Base-by-base conservation (phyloP, 1,140 invertebrate genomes). In the Megalopta genalis region DNA sequence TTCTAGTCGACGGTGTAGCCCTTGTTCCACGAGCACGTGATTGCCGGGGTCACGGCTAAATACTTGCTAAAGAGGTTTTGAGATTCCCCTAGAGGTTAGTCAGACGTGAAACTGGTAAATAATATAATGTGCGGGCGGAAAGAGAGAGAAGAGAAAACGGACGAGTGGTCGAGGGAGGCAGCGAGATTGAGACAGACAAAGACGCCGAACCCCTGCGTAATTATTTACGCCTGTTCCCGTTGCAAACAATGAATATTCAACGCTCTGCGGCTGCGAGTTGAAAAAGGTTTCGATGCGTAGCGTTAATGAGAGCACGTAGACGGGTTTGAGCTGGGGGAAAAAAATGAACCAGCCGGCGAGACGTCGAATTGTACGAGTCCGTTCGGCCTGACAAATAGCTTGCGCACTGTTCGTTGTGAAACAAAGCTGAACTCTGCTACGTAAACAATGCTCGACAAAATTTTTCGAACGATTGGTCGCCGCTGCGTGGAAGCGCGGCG, bases 161-260 rank as follows among this genome's bases (percentile, higher is more conserved):
- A 9, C 5, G 42, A 46, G 42, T 1, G 12, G 10, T 4, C 4
- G 8, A 46, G 42, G 1, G 12, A 46, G 42, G 1, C 1, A 46
- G 12, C 1, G 42, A 46, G 8, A 46, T 9, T 18, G 62, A 27
- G 59, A 10, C 12, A 18, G 7, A 21, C 21, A 23, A 5, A 16
- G 23, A 18, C 16, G 23, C 10, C 7, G 7, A 3, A 18, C 37
- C 12, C 69, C 2, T 6, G 46, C n/a, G 39, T 66, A 60, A 74
- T 79, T 79, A 79, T 79, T 74, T 79, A 60, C 77, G 49, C 63
- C 32, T 25, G 62, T 79, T 27, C 23, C 23, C 32, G 63, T 46
- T 14, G 52, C 49, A 25, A 57, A 79, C 77, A 79, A 79, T 79
- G 62, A 79, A 74, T 79, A 66, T 79, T 65, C 70, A 74, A 39